Base-by-base conservation (phyloP, 1,140 invertebrate species). In the Brachystomella parvula region DNA sequence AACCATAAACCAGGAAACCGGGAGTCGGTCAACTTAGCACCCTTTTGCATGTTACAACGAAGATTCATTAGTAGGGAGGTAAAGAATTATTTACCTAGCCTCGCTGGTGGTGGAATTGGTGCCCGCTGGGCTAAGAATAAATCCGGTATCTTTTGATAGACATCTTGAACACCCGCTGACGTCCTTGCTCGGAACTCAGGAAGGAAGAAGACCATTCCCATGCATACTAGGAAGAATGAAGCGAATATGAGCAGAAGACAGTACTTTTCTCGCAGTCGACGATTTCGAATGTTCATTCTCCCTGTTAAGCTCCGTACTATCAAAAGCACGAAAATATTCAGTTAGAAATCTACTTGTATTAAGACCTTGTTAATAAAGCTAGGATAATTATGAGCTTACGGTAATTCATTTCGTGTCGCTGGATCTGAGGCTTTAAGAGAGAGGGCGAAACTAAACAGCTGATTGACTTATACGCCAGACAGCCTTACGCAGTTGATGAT, bases 151-250 rank as follows among this genome's bases (percentile, higher is more conserved):
- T 73, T 73, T 63, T 73, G 30, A 59, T 73, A 73, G 15, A 71
- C 69, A 49, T 71, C 72, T 49, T 71, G 72, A 39, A 73, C 72
- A 19, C 69, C 69, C 30, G 59, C 66, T 19, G 35, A 59, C 30
- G 69, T 71, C 21, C 56, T 66, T 32, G 69, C 69, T 58, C 72
- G 32, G 1, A 73, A 39, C 47, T 73, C 72, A 1, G 72, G 72
- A 9, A 73, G 65, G 49, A 73, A 73, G 44, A 71, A 73, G 17
- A 73, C 72, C 72, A 73, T 73, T 21, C 68, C 66, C 15, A 73
- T 59, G 66, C 72, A 73, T 26, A 71, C 61, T 3, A 73, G 26
- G 63, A 71, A 73, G 60, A 73, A 73, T 63, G 69, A 71, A 53
- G 67, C 69, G 26, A 73, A 59, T 19, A 71, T 69, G 1, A 73